Evolutionary conservation across 2,113 vertebrate species (phyloP).

Genomic region (Dolichotis patagonum): DNA sequence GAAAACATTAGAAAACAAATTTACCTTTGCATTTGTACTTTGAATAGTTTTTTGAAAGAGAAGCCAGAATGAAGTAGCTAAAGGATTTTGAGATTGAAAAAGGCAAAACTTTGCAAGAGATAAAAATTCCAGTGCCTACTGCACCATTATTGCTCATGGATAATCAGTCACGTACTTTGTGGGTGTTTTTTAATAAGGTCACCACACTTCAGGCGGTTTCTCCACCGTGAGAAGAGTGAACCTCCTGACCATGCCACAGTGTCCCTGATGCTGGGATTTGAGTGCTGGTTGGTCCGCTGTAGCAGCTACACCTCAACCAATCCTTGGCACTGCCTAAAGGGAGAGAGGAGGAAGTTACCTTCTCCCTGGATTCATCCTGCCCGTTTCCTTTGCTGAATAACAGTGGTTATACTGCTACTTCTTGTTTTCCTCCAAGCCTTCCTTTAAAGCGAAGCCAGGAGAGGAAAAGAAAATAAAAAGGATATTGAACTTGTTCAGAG

Average conservation of each 20-base stretch:
- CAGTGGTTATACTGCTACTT: not conserved
- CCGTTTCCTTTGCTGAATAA: too few species aligned
- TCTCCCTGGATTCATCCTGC: not conserved
- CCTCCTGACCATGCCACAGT: too few species aligned
- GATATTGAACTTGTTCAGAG: slow-evolving; percentile 43
- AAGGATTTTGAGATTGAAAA: not conserved
- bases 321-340: too few species aligned
- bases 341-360: not conserved
- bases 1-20: rapidly evolving
- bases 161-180: not conserved
- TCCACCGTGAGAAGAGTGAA: rapidly evolving
- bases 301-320: not conserved
- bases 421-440: not conserved
- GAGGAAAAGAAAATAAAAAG: slow-evolving; percentile 56
- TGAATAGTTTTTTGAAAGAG: not conserved
- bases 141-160: not conserved
- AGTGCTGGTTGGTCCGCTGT: not conserved
- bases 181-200: not conserved
- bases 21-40: not conserved
- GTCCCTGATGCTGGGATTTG: rapidly evolving
- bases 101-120: not conserved
- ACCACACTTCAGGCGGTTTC: rapidly evolving
- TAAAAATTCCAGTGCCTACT: not conserved
- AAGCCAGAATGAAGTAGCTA: not conserved
- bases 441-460: slow-evolving; percentile 24